Evolutionary conservation across 2,113 vertebrate genomes (phyloP).

Genomic region (Eptesicus fuscus): DNA sequence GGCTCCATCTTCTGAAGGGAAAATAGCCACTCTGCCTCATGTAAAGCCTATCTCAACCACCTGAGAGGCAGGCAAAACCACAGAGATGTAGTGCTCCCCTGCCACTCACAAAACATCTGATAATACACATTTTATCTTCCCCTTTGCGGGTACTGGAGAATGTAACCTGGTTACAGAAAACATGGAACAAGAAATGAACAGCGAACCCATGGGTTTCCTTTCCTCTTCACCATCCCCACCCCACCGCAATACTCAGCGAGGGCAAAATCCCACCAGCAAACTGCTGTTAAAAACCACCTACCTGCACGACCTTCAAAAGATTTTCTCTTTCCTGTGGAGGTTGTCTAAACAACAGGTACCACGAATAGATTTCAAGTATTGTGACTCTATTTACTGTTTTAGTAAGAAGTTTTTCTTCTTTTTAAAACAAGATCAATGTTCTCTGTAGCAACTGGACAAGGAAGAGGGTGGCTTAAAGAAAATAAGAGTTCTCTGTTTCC

Average conservation of each 20-base stretch:
- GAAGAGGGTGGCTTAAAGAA: slow-evolving; percentile 6
- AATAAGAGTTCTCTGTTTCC: neutral
- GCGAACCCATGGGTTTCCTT: neutral
- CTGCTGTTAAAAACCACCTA: neutral
- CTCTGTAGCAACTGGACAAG: neutral
- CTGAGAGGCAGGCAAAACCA: neutral
- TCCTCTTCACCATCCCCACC: neutral
- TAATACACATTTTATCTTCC: neutral
- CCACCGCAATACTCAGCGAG: neutral
- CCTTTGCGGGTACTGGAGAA: neutral
- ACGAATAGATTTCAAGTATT: neutral
- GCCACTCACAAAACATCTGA: slow-evolving; percentile 1
- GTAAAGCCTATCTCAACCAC: slow-evolving; percentile 21
- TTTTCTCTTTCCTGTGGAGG: neutral
- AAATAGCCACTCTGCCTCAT: slow-evolving; percentile 58
- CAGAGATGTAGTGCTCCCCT: slow-evolving; percentile 18
- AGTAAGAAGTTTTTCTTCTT: neutral
- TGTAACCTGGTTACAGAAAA: neutral
- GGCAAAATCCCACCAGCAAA: neutral
- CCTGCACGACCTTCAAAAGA: neutral
- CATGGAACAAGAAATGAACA: neutral
- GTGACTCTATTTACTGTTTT: neutral
- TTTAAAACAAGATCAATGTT: neutral
- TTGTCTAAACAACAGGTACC: neutral
- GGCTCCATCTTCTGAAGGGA: slow-evolving; percentile 67